Conservation (phyloP, 2,113 vertebrate species). For the Anhinga rufa region DNA sequence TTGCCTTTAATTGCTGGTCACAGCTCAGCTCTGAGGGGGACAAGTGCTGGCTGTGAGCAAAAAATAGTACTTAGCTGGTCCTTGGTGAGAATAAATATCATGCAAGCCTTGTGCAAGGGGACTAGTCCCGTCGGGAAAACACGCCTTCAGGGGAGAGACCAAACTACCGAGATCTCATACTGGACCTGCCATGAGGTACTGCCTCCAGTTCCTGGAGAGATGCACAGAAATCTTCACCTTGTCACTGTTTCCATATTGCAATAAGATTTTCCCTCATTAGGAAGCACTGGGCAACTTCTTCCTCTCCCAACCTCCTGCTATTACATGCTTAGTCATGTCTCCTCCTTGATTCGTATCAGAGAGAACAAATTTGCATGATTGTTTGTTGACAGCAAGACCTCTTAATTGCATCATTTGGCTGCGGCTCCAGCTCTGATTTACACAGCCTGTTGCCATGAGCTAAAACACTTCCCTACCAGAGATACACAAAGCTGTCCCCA, state of each 20-base stretch:
- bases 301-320: not conserved
- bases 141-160: not conserved
- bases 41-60: not conserved
- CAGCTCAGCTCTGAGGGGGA: not conserved
- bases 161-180: not conserved
- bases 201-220: not conserved
- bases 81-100: not conserved
- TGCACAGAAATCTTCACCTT: not conserved
- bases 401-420: slow-evolving; percentile 65
- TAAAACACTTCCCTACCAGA: slow-evolving; percentile 33
- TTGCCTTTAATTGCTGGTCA: not conserved
- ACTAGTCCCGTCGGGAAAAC: not conserved
- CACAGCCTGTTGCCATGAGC: slow-evolving; percentile 30
- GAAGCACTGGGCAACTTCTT: not conserved
- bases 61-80: not conserved
- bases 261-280: not conserved
- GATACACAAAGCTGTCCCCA: slow-evolving; percentile 28
- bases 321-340: slow-evolving; percentile 63
- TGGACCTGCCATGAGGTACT: not conserved
- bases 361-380: slow-evolving; percentile 70
- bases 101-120: not conserved
- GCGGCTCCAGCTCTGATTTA: slow-evolving; percentile 54
- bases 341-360: slow-evolving; percentile 57
- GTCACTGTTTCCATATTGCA: not conserved
- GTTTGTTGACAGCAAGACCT: slow-evolving; percentile 63